phyloP scores from a whole-genome alignment of 2,113 vertebrate genomes.

The Leucopsar rothschildi region DNA sequence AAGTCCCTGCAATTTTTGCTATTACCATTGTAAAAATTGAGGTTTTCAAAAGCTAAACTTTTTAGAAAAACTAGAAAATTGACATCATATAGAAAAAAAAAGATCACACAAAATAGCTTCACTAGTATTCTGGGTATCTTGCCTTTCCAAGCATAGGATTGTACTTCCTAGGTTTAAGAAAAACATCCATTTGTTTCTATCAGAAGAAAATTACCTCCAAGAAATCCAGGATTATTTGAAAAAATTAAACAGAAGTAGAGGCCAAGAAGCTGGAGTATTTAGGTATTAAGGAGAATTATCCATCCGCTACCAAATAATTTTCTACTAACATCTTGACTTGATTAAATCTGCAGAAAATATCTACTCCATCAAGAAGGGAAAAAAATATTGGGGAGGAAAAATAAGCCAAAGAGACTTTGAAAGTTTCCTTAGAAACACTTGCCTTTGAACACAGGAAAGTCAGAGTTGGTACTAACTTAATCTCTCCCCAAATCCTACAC shows the following conservation, averaged over 20 bases:
- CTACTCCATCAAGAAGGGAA: not conserved
- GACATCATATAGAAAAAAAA: rapidly evolving
- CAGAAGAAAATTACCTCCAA: not conserved
- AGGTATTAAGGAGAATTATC: not conserved
- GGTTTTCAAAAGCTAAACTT: not conserved
- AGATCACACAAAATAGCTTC: not conserved
- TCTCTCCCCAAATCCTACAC: not conserved
- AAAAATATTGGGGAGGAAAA: not conserved
- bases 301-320: not conserved
- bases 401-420: not conserved
- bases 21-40: not conserved
- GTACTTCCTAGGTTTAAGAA: not conserved
- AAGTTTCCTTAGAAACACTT: not conserved
- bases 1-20: not conserved
- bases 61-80: not conserved
- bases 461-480: not conserved
- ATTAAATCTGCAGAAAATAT: not conserved
- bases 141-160: not conserved
- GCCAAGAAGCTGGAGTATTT: not conserved
- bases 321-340: not conserved
- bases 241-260: not conserved
- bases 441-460: not conserved
- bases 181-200: not conserved
- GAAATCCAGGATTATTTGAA: not conserved
- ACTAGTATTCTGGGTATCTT: not conserved